phyloP scores from a whole-genome alignment of 2,888 invertebrate genomes.

The Poecilobothrus nobilitatus region DNA sequence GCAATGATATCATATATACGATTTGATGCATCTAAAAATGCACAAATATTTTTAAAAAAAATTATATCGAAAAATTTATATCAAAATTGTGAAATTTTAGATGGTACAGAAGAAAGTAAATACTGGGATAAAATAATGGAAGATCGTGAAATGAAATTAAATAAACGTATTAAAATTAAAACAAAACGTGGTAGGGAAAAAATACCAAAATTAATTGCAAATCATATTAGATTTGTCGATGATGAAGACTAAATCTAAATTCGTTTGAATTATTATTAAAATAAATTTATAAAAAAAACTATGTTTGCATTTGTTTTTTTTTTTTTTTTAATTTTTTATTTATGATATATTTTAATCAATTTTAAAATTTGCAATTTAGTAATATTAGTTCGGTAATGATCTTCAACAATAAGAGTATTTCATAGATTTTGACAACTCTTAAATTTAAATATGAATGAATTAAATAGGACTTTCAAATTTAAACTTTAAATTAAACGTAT shows the following conservation, averaged over 20 bases:
- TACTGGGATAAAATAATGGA: constrained; percentile 73
- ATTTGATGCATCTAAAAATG: constrained; percentile 49
- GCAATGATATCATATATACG: constrained; percentile 59
- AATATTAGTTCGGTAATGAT: no score
- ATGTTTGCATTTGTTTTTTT: no score
- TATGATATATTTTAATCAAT: no score
- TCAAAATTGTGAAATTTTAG: constrained; percentile 41
- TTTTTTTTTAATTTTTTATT: no score
- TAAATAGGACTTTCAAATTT: no score
- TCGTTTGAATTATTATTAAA: no score
- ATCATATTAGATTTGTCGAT: constrained; percentile 39
- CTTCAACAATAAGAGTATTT: no score
- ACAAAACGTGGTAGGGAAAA: constrained; percentile 39
- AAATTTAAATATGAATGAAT: no score
- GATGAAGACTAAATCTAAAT: constrained; percentile 30
- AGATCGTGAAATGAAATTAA: constrained; percentile 45
- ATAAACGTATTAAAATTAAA: constrained; percentile 36
- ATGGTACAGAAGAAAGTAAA: constrained; percentile 59
- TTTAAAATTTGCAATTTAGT: no score
- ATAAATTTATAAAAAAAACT: no score
- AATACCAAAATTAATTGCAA: constrained; percentile 32
- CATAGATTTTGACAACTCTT: no score
- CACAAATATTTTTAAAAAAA: constrained; percentile 35
- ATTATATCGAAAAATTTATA: constrained; percentile 27
- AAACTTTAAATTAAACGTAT: no score